Conservation (phyloP, 2,113 vertebrate species). For the Microtus pennsylvanicus region DNA sequence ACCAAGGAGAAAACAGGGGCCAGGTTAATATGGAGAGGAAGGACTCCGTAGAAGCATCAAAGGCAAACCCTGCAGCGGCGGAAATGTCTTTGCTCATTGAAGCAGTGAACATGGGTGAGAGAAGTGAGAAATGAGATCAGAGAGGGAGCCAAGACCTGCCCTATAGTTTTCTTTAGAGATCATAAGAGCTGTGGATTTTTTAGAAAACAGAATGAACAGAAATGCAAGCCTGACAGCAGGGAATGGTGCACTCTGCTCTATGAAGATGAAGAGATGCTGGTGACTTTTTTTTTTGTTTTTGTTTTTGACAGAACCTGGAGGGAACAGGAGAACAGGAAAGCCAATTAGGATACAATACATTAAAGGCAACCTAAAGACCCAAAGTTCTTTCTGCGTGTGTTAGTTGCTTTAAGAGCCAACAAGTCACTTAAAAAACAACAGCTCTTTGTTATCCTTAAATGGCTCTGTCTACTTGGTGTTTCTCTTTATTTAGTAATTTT, state of each 20-base stretch:
- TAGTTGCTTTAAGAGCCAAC: background rate
- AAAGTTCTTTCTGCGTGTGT: background rate
- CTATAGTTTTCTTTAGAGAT: background rate
- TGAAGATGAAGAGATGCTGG: background rate
- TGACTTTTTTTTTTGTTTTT: background rate
- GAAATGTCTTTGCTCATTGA: background rate
- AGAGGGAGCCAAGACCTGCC: background rate
- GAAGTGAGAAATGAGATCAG: background rate
- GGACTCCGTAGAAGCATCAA: background rate
- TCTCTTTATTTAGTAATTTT: background rate
- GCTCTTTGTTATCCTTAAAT: background rate
- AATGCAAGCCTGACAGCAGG: background rate
- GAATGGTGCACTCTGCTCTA: background rate
- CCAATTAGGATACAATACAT: background rate
- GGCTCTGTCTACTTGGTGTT: background rate
- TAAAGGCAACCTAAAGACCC: background rate
- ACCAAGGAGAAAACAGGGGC: background rate
- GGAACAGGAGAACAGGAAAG: background rate
- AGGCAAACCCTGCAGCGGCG: background rate
- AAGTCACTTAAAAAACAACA: background rate
- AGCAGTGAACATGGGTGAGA: background rate
- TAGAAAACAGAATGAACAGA: background rate
- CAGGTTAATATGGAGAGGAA: background rate
- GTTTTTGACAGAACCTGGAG: background rate
- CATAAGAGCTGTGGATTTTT: background rate